Conservation (phyloP, 2,797 vertebrate species). For the Gastrophryne carolinensis region DNA sequence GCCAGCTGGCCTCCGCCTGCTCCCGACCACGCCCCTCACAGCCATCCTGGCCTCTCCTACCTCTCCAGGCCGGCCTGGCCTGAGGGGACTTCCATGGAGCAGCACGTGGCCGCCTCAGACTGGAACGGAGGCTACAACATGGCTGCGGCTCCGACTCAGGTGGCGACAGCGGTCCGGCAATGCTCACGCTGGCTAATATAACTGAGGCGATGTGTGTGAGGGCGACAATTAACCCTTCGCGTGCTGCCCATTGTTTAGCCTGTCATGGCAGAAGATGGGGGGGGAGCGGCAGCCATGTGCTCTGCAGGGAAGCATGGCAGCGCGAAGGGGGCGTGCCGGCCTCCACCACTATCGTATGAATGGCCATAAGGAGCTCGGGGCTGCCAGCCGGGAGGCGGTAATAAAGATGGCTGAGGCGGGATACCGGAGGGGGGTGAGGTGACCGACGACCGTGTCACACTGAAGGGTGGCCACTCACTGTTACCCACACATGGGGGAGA, state of each 20-base stretch:
- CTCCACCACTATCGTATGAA: background rate
- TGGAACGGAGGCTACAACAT: background rate
- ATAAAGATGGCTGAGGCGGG: too few relatives aligned
- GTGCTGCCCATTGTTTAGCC: background rate
- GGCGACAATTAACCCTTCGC: too few relatives aligned
- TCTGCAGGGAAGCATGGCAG: background rate
- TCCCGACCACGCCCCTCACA: constrained; percentile 25
- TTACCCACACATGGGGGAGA: too few relatives aligned
- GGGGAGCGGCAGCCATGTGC: background rate
- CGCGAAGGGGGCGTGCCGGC: constrained; percentile 28
- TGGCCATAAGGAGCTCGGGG: too few relatives aligned
- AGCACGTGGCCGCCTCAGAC: constrained; percentile 33
- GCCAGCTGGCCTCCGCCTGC: background rate
- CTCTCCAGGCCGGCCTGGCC: background rate
- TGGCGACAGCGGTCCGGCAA: too few relatives aligned
- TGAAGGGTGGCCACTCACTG: too few relatives aligned
- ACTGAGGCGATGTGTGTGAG: too few relatives aligned
- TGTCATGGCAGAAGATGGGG: too few relatives aligned
- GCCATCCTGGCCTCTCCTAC: constrained; percentile 22
- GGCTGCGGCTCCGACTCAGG: too few relatives aligned
- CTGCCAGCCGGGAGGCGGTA: too few relatives aligned
- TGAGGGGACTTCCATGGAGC: constrained; percentile 16
- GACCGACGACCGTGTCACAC: too few relatives aligned
- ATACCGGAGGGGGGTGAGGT: too few relatives aligned
- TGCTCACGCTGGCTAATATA: background rate